These are phyloP conservation scores for Bradysia coprophila DNA, from an alignment of 1,140 invertebrate genomes.

Conservation along the genomic window DNA sequence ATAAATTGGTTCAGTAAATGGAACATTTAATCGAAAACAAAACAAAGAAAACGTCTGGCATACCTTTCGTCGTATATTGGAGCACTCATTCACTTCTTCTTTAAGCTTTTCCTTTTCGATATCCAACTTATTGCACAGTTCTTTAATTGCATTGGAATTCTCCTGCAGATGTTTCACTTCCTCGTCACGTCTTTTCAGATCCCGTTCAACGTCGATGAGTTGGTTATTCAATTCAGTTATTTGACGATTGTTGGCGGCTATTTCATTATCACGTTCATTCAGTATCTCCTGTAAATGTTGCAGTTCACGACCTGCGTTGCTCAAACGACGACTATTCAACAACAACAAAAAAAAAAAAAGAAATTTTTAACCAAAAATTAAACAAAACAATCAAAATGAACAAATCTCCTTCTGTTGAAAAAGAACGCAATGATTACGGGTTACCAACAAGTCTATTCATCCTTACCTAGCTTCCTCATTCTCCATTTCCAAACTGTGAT, in stretches of 20 bases:
- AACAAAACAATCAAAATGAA: neutral
- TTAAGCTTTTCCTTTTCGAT: constrained; percentile 16
- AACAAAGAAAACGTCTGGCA: neutral
- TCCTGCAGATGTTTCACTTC: constrained; percentile 11
- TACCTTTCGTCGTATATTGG: constrained; percentile 15
- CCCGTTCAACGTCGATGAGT: neutral
- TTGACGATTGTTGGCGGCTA: neutral
- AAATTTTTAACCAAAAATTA: neutral
- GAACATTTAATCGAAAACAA: neutral
- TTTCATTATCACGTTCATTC: neutral
- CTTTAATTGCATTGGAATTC: constrained; percentile 16
- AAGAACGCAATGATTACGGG: too few relatives aligned
- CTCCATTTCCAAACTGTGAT: constrained; percentile 41
- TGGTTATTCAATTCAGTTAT: neutral
- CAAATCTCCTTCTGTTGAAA: too few relatives aligned
- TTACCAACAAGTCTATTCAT: too few relatives aligned
- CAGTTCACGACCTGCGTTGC: neutral
- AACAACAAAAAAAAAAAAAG: neutral
- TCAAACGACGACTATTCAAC: neutral
- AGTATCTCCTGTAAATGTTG: neutral
- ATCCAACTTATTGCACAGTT: constrained; percentile 19
- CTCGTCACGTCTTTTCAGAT: constrained; percentile 12
- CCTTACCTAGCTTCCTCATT: constrained; percentile 30
- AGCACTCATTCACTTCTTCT: constrained; percentile 16
- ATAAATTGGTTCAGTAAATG: constrained; percentile 2